These are phyloP conservation scores for Hydrozoanthus tunicans DNA, from an alignment of 64 coral and sea anemone genomes.

Conservation along the genomic window DNA sequence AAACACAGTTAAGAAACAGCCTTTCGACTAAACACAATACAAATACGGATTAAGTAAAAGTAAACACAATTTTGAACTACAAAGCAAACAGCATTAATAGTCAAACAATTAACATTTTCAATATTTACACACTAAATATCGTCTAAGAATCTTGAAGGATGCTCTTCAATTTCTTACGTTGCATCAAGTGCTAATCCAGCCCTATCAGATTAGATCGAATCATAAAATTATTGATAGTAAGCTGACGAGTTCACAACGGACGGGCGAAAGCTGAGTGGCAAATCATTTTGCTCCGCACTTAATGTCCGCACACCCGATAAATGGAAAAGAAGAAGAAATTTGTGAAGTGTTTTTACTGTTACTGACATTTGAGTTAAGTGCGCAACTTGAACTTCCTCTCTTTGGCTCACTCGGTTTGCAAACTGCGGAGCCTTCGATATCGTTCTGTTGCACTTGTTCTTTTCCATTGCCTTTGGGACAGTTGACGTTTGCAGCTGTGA, in stretches of 20 bases:
- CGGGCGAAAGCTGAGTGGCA: background rate
- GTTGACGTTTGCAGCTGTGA: background rate
- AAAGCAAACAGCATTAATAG: constrained; percentile 34
- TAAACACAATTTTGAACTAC: constrained; percentile 32
- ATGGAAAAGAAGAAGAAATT: background rate
- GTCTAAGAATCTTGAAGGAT: background rate
- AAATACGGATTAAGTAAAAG: constrained; percentile 55
- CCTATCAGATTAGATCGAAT: constrained; percentile 64
- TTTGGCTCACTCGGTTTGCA: background rate
- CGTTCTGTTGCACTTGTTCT: background rate
- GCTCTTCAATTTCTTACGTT: constrained; percentile 3
- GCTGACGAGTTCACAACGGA: background rate
- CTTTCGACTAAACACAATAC: constrained; percentile 1
- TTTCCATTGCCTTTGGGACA: background rate
- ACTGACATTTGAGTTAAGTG: background rate
- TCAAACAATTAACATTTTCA: constrained; percentile 11
- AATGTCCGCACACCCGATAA: constrained; percentile 25
- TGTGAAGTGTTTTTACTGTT: background rate
- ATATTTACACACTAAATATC: constrained; percentile 47
- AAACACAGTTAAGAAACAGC: constrained; percentile 49
- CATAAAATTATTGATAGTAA: constrained; percentile 36
- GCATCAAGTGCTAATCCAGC: constrained; percentile 39
- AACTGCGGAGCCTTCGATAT: background rate
- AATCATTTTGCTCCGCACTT: constrained; percentile 21
- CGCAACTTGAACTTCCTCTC: background rate